These are phyloP conservation scores for Pipistrellus pygmaeus DNA, from an alignment of 2,797 vertebrate genomes.

Conservation along the genomic window DNA sequence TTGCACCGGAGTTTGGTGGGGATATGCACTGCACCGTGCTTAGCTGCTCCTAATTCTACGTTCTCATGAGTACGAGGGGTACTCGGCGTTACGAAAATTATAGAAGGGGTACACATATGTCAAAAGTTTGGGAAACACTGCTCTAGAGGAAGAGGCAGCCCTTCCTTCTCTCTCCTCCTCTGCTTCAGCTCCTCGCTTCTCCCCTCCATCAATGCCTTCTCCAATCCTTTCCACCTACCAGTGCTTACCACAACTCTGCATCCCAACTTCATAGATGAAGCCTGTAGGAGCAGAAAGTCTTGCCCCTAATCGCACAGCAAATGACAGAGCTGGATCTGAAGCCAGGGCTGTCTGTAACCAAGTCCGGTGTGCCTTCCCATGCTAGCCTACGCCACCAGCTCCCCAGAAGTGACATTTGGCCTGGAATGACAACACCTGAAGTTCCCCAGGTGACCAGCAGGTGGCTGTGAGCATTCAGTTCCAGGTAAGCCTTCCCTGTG, in stretches of 20 bases:
- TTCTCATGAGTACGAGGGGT: too few species aligned
- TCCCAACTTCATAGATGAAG: background rate
- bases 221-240: background rate
- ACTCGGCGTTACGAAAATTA: too few species aligned
- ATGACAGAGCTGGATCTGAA: background rate
- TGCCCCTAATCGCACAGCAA: background rate
- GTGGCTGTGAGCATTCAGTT: background rate
- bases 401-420: background rate
- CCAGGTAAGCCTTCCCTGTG: constrained; percentile 27
- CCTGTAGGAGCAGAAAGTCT: background rate
- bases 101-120: too few species aligned
- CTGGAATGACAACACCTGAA: background rate
- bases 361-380: background rate
- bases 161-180: background rate
- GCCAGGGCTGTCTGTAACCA: background rate
- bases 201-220: background rate
- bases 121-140: too few species aligned
- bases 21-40: too few species aligned
- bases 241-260: background rate
- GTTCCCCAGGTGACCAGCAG: constrained; percentile 68
- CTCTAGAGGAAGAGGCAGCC: background rate
- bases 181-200: background rate
- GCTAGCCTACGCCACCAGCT: background rate
- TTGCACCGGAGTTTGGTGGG: too few species aligned
- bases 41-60: too few species aligned